Conservation (phyloP, 2,888 invertebrate species). For the Eupsilia transversa region DNA sequence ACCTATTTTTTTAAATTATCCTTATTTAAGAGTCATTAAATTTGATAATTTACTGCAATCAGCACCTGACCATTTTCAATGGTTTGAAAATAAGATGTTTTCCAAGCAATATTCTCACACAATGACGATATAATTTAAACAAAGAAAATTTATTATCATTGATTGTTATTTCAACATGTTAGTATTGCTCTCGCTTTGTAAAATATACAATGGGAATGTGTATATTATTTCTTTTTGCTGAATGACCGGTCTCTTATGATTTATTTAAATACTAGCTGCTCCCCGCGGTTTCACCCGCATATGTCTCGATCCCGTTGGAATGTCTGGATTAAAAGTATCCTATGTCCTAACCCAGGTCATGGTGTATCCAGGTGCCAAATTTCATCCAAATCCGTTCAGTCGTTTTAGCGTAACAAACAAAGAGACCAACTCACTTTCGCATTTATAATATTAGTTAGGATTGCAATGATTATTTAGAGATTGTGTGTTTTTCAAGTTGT, state of each 20-base stretch:
- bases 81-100: constrained; percentile 51
- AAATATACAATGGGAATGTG: constrained; percentile 64
- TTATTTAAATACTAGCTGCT: neutral
- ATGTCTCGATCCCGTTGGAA: no score
- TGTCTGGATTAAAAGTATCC: no score
- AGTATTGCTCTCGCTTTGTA: constrained; percentile 50
- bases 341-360: no score
- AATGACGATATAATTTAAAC: constrained; percentile 70
- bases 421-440: no score
- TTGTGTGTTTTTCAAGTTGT: neutral
- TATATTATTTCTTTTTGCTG: constrained; percentile 30
- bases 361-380: no score
- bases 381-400: no score
- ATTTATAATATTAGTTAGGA: no score
- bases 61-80: constrained; percentile 18
- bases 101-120: constrained; percentile 65
- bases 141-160: constrained; percentile 73
- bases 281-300: no score
- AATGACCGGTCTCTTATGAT: neutral
- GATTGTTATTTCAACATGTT: constrained; percentile 73
- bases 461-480: no score
- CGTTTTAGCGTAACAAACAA: no score
- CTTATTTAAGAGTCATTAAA: constrained; percentile 6
- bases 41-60: constrained; percentile 8
- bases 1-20: neutral